Evolutionary conservation across 2,888 invertebrate species (phyloP), one percentile per base, ranked within the genome.

Genomic region (Linyphia triangularis): DNA sequence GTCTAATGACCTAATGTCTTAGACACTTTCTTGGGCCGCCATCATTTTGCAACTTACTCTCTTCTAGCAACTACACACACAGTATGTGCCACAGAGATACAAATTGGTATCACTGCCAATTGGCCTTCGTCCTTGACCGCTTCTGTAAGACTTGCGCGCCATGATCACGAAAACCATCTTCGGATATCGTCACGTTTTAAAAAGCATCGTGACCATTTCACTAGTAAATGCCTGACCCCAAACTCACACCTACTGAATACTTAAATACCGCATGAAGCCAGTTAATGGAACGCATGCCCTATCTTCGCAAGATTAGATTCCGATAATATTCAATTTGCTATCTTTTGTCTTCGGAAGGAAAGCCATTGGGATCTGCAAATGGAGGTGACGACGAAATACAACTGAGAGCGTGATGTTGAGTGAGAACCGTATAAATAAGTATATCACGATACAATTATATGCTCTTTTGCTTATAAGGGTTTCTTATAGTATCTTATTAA

Each of bases 101-200:
- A 10, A 43, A 43, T 51, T n/a, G 51, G 51, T 51, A 51, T 51
- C 51, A 51, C 51, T 13, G 51, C 51, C 51, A n/a, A 51, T 51
- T 51, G n/a, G 33, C 28, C 40, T n/a, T 4, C 59, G 79, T 43
- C 85, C 85, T 86, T 86, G 85, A 79, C 61, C 72, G 70, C 26
- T 61, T 43, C 10, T 13, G 65, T 33, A 57, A 57, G 77, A 65
- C 67, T 59, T 78, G 61, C 65, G 70, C 59, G 30, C 13, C 5
- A n/a, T 13, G 24, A 30, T 73, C 83, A 83, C 83, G 73, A 73
- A 57, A 40, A n/a, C n/a, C 10, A 26, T 37, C 40, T 72, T 65
- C 30, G 65, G 28, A n/a, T 40, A 43, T 63, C 63, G 79, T 81
- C 86, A 88, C 86, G 86, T 75, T 86, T 86, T 86, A 57, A 59